phyloP scores from a whole-genome alignment of 37 sponge, comb jelly and placozoan genomes.

The Diacarnus erythraeanus region DNA sequence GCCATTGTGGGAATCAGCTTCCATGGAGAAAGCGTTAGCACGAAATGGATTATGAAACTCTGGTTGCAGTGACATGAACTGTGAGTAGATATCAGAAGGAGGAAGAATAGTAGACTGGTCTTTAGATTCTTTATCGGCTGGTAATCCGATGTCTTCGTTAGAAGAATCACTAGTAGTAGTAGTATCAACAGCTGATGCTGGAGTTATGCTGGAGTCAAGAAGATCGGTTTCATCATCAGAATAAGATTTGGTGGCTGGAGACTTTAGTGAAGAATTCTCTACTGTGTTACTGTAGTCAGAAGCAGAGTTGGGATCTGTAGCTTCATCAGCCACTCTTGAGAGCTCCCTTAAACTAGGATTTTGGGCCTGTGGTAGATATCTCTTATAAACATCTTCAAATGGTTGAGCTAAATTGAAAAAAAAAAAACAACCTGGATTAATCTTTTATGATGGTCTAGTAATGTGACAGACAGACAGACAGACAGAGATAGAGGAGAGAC shows the following conservation, averaged over 20 bases:
- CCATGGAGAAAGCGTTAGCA: neutral
- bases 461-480: neutral
- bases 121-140: too few relatives aligned
- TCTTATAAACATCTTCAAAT: conserved; percentile 22
- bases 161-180: neutral
- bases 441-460: neutral
- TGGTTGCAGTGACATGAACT: neutral
- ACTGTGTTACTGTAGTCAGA: too few relatives aligned
- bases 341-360: neutral
- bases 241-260: too few relatives aligned
- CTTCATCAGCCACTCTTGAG: neutral
- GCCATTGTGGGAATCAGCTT: neutral
- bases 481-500: neutral
- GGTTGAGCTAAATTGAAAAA: neutral
- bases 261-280: too few relatives aligned
- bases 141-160: too few relatives aligned
- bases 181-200: neutral
- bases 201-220: neutral
- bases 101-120: too few relatives aligned
- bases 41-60: neutral
- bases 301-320: too few relatives aligned
- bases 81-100: neutral
- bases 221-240: too few relatives aligned
- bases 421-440: neutral
- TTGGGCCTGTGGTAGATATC: neutral